Evolutionary conservation across 2,797 vertebrate species (phyloP).

Genomic region (Argyrosomus regius): DNA sequence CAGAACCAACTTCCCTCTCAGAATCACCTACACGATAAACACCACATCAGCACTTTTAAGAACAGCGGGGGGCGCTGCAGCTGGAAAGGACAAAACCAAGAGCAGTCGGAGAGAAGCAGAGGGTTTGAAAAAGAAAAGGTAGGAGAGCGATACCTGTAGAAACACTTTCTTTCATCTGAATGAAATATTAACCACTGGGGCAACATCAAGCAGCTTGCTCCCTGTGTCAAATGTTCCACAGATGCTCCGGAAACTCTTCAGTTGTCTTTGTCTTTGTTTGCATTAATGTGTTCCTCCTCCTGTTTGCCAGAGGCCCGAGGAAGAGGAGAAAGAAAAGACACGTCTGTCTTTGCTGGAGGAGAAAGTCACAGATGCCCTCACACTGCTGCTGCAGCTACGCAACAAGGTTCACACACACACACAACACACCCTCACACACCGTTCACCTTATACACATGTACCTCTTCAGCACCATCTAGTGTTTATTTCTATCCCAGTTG

Average conservation of each 20-base stretch:
- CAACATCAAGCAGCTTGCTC: background rate
- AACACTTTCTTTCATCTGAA: too few relatives aligned
- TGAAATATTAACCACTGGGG: background rate
- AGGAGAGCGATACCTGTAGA: background rate
- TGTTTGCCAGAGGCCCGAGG: constrained; percentile 56
- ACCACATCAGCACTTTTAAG: constrained; percentile 1
- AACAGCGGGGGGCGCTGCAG: constrained; percentile 44
- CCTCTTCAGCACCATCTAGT: constrained; percentile 55
- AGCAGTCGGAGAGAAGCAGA: constrained; percentile 28
- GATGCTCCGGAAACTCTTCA: background rate
- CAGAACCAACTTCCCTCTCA: constrained; percentile 48
- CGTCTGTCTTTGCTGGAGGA: constrained; percentile 78
- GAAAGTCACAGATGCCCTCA: constrained; percentile 79
- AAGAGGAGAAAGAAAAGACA: constrained; percentile 64
- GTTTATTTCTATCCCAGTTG: background rate
- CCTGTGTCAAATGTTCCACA: too few relatives aligned
- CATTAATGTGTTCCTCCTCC: background rate
- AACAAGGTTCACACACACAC: constrained; percentile 70
- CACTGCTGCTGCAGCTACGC: constrained; percentile 78
- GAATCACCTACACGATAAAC: constrained; percentile 31
- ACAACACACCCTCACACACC: background rate
- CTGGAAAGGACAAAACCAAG: constrained; percentile 27
- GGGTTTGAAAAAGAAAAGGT: constrained; percentile 59
- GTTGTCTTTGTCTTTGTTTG: too few relatives aligned
- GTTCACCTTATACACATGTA: background rate